Evolutionary conservation across 2,113 vertebrate species (phyloP).

Genomic region (Garra rufa): DNA sequence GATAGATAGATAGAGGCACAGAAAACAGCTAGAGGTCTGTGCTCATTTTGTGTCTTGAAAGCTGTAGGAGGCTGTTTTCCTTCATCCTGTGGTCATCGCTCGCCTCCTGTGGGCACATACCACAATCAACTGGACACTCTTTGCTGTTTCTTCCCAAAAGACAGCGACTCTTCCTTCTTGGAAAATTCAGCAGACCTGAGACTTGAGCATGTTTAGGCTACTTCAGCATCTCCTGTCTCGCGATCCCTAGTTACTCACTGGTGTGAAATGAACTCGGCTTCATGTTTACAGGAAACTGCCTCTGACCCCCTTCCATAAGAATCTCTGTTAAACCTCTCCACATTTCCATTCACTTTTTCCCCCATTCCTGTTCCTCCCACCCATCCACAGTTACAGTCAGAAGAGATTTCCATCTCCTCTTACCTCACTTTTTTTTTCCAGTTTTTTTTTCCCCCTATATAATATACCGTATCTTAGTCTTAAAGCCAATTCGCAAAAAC

Average conservation of each 20-base stretch:
- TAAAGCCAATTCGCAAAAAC: neutral
- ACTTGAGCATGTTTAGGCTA: conserved; percentile 29
- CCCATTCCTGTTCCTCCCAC: neutral
- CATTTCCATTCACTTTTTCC: neutral
- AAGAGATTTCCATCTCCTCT: conserved; percentile 28
- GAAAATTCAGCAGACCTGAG: conserved; percentile 18
- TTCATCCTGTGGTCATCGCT: neutral
- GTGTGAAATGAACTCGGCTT: conserved; percentile 21
- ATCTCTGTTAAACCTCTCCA: conserved; percentile 16
- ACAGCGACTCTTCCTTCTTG: conserved; percentile 1
- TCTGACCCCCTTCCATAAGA: neutral
- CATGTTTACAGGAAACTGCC: conserved; percentile 34
- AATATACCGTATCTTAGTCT: no score
- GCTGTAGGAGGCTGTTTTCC: neutral
- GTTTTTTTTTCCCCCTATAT: no score
- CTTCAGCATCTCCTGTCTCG: neutral
- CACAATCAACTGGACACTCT: neutral
- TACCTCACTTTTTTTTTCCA: no score
- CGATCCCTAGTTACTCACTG: conserved; percentile 10
- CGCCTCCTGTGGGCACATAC: neutral
- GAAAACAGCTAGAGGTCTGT: neutral
- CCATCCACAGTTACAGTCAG: neutral
- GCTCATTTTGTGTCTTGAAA: neutral
- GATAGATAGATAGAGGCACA: neutral
- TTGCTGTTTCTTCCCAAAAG: neutral